These are phyloP conservation scores for Seriola dumerili DNA, from an alignment of 2,113 vertebrate species.

Conservation along the genomic window DNA sequence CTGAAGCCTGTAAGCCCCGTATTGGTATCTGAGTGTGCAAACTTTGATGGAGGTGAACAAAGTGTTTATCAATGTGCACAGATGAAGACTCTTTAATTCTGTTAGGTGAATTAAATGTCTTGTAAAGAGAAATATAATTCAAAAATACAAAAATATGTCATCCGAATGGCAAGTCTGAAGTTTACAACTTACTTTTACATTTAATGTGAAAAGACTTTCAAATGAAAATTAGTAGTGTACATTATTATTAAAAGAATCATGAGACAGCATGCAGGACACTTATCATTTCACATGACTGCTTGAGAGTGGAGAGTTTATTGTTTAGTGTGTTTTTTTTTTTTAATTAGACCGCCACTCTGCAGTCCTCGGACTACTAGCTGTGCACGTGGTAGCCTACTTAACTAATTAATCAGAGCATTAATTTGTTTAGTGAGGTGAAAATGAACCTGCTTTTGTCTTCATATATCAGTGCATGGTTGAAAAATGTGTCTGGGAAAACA, in stretches of 20 bases:
- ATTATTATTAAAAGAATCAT: conserved; percentile 15
- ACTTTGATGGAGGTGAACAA: not conserved
- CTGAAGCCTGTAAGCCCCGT: not conserved
- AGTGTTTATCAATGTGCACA: not conserved
- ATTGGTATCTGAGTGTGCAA: not conserved
- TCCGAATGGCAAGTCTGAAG: not conserved
- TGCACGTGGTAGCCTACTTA: conserved; percentile 43
- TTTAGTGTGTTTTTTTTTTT: not conserved
- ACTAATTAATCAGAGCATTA: conserved; percentile 64
- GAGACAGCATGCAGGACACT: not conserved
- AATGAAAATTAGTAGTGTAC: conserved; percentile 6
- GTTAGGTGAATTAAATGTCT: conserved; percentile 1
- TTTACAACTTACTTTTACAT: not conserved
- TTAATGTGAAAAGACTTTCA: conserved; percentile 9
- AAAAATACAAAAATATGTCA: not conserved
- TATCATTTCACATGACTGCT: conserved; percentile 15
- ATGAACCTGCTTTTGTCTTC: conserved; percentile 58
- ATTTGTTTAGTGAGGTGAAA: conserved; percentile 62
- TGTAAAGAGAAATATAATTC: not conserved
- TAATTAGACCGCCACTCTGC: conserved; percentile 11
- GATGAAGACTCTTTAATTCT: not conserved
- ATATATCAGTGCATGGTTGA: conserved; percentile 46
- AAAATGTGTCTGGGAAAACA: conserved; percentile 11
- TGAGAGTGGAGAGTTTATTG: not conserved
- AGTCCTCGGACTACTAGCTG: conserved; percentile 33